Base-by-base conservation (phyloP, 2,113 vertebrate species). In the Archilochus colubris region DNA sequence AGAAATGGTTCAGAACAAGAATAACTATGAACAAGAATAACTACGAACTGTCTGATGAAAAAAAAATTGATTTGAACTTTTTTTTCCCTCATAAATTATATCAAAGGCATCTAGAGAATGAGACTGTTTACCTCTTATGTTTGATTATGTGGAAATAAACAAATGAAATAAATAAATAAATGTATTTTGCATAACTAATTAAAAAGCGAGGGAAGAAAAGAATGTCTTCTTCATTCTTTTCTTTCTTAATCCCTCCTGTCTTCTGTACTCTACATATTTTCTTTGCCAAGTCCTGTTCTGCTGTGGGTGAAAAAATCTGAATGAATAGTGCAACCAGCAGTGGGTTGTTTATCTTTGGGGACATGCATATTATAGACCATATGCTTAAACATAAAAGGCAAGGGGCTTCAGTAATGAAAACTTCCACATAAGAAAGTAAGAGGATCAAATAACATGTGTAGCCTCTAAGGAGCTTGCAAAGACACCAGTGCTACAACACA, bases 361-460 rank as follows among this genome's bases (percentile, higher is more conserved):
- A 91, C 88, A 83, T 68, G 79, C 43, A 80, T 77, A 75, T 48
- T n/a, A 22, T 69, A 81, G 7, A 91, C 36, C 51, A 86, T 20
- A 59, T 31, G 62, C 38, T 82, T 67, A 74, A n/a, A 73, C 44
- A 70, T 64, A 94, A 94, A 96, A 94, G 64, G 58, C 59, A 86
- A 87, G 75, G 73, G 64, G 44, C 58, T 93, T 73, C 86, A 79
- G 69, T 77, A 80, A 96, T 57, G 57, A 94, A 92, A 94, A 86
- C n/a, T 85, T 74, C 44, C 55, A 82, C 53, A 91, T 50, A 76
- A 85, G 75, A 66, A 82, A 89, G 38, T n/a, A 87, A 92, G 85
- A 87, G 46, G n/a, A 93, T 95, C 80, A 95, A 84, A 67, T 25
- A 36, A 91, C 63, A 82, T 48, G 4, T 86, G 86, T 76, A 86